Percentiles rank a stretch among this genome's conserved stretches.
Evolutionary conservation across 2,797 vertebrate genomes (phyloP).

Genomic region (Arrhamphus sclerolepis): DNA sequence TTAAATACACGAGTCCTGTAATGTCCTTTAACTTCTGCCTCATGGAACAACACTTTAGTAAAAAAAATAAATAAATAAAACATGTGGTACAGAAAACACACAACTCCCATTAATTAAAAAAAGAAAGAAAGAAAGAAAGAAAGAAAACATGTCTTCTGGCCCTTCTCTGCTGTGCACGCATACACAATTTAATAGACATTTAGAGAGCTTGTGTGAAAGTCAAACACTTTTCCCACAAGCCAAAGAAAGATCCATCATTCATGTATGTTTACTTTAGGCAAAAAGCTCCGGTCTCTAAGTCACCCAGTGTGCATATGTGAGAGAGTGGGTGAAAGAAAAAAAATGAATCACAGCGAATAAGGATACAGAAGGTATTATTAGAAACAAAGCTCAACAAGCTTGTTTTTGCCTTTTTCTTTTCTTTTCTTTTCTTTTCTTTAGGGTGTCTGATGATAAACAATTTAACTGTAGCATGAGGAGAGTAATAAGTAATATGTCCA

Average conservation of each 20-base stretch:
- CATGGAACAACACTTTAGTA: conserved; percentile 27
- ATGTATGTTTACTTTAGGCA: conserved; percentile 80
- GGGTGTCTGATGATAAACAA: conserved; percentile 24
- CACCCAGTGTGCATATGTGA: conserved; percentile 33
- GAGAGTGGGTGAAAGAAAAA: conserved; percentile 44
- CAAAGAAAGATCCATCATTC: conserved; percentile 81
- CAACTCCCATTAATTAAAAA: conserved; percentile 20
- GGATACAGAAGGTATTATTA: conserved; percentile 44
- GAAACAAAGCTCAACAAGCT: conserved; percentile 18
- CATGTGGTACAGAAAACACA: conserved; percentile 46
- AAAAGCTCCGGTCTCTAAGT: conserved; percentile 66
- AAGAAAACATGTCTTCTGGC: conserved; percentile 29
- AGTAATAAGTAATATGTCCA: background rate
- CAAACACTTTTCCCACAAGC: conserved; percentile 83
- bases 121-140: conserved; percentile 25
- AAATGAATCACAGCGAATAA: conserved; percentile 37
- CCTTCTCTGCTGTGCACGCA: conserved; percentile 63
- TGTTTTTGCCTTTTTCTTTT: background rate
- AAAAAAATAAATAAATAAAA: conserved; percentile 4
- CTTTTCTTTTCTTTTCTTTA: conserved; percentile 15
- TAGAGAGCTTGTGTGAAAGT: conserved; percentile 84
- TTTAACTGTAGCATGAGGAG: conserved; percentile 2
- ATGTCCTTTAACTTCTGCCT: conserved; percentile 5
- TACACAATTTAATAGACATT: conserved; percentile 77
- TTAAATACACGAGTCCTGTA: conserved; percentile 13